Base-by-base conservation (phyloP, 37 sponge, comb jelly and placozoan species). In the Chondrosia reniformis region DNA sequence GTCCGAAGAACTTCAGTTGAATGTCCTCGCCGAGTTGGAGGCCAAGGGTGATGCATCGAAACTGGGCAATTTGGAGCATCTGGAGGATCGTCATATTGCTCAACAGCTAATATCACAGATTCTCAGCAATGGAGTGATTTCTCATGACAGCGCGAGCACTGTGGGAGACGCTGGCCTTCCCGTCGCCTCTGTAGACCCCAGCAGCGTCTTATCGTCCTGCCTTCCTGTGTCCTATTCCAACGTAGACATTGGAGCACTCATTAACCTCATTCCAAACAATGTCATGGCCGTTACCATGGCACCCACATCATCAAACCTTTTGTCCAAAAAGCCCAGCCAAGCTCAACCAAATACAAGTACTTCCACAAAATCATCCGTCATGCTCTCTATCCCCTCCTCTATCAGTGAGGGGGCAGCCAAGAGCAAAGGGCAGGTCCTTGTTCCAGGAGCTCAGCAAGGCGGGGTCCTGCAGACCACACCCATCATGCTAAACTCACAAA, bases 91-190 rank as follows among this genome's bases (percentile, higher is more conserved):
- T 19, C 72, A 69, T 12, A 69, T 69, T 40, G 72, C 41, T 39
- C 72, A 69, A 44, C 72, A 69, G 72, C 43, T 69, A 25, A 38
- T 69, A 24, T 69, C 72, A 43, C 72, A 69, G n/a, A 69, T 69
- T 2, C 32, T 69, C 2, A 69, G 24, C 43, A 69, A 38, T 34
- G 36, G 36, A 7, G n/a, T 24, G 13, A 13, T 39, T 3, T 15
- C 72, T 1, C n/a, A 24, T 28, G 58, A 56, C 27, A 24, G 2
- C 3, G 25, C 58, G 8, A 8, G 25, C 27, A 6, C 58, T 28
- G 58, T 24, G 4, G n/a, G n/a, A 28, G 42, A 39, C 22, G 17
- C 41, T 69, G 72, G 72, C 24, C 41, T 21, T 0, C 37, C 37
- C 1, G 25, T 2, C 9, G 72, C 37, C n/a, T 17, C 43, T 17